Percentiles rank a stretch among this genome's conserved stretches.
These are phyloP conservation scores for Scotopteryx bipunctaria DNA, from an alignment of 2,888 invertebrate species.

Conservation along the genomic window DNA sequence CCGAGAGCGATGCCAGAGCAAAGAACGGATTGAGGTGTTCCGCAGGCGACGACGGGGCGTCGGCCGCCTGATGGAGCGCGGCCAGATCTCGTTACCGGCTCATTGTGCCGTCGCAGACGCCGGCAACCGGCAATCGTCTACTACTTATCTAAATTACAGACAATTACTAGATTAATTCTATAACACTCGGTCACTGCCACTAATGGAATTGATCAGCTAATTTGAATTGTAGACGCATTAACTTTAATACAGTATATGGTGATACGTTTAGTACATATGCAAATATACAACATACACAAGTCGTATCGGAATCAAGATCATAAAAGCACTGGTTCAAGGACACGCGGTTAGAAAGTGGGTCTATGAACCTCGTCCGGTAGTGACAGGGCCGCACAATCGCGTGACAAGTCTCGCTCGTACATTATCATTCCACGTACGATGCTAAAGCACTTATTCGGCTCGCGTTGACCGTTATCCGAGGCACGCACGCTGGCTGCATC, in stretches of 20 bases:
- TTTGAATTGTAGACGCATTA: conserved; percentile 19
- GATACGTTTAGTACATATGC: conserved; percentile 21
- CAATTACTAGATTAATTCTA: conserved; percentile 7
- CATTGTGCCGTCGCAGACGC: conserved; percentile 56
- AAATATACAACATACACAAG: conserved; percentile 17
- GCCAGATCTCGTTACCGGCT: conserved; percentile 64
- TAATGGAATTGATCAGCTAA: conserved; percentile 10
- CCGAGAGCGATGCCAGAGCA: conserved; percentile 63
- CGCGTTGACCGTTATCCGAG: conserved; percentile 75
- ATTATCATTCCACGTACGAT: conserved; percentile 80
- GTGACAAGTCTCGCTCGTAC: conserved; percentile 69
- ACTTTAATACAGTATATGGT: conserved; percentile 10
- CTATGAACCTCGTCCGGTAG: conserved; percentile 63
- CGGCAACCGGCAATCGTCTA: conserved; percentile 21
- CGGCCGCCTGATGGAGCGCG: conserved; percentile 52
- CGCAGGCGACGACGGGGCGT: conserved; percentile 47
- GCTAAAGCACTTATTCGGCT: conserved; percentile 81
- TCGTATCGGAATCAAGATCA: conserved; percentile 29
- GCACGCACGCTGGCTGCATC: conserved; percentile 79
- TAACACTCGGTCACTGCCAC: conserved; percentile 7
- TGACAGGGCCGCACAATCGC: conserved; percentile 64
- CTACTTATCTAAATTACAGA: conserved; percentile 5
- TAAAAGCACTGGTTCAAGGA: conserved; percentile 58
- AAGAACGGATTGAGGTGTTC: conserved; percentile 73
- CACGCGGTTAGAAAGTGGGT: conserved; percentile 72